Evolutionary conservation across 2,113 vertebrate species (phyloP), one percentile per base, ranked within the genome.

Genomic region (Syrmaticus mikado): DNA sequence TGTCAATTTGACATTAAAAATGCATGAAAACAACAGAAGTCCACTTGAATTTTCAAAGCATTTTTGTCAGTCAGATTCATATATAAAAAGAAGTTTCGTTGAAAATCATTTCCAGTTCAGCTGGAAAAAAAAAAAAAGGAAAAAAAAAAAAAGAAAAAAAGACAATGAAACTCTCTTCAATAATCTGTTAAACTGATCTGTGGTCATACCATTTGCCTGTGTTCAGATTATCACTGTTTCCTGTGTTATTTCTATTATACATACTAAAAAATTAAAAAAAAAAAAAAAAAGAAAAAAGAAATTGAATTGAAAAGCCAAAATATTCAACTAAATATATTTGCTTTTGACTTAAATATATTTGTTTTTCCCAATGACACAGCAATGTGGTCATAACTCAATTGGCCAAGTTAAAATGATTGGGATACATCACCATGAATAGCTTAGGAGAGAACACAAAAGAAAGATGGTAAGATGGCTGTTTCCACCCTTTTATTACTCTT

Each of bases 321-420:
- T 36, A 65, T 15, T 36, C 14, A 81, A 55, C 67, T 60, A 78
- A 61, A 4, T 74, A 60, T 16, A 1, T 75, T 82, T 75, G 5
- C 16, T 53, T 72, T 78, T 43, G 18, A 20, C 9, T 82, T 57
- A 55, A 2, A 13, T 70, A 36, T 4, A 5, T 74, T 78, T 78
- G 8, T 6, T 91, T 85, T 67, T 53, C 48, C 7, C 27, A 2
- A 62, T 76, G 46, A 40, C 7, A 58, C 7, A 67, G 4, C 3
- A 32, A 22, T 8, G 1, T 66, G 22, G 4, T 50, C 24, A 57
- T 38, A 71, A 11, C 0, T 2, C 2, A 53, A 62, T 53, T 3
- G 4, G 10, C 9, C 6, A 55, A 5, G 4, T 25, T 68, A 32
- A 77, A 67, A 76, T 77, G 6, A 14, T 10, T 27, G 8, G 2